phyloP scores from a whole-genome alignment of 2,113 vertebrate genomes.

The Periophthalmodon schlosseri region DNA sequence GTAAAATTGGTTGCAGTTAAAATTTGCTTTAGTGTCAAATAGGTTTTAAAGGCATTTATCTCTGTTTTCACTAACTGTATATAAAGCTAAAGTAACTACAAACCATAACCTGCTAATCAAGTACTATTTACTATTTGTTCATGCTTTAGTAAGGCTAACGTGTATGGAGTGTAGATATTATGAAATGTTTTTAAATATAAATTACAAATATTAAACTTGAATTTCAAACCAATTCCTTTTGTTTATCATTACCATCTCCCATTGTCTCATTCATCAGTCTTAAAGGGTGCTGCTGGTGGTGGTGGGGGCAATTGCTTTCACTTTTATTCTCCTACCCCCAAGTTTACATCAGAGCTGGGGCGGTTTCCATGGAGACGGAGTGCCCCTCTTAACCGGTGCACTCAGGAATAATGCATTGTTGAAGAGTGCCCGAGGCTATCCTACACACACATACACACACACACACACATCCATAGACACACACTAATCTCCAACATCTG shows the following conservation, averaged over 20 bases:
- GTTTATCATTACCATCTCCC: neutral
- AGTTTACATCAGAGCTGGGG: conserved; percentile 70
- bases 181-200: neutral
- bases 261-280: neutral
- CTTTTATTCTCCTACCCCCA: conserved; percentile 67
- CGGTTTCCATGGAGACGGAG: conserved; percentile 75
- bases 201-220: neutral
- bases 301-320: conserved; percentile 37
- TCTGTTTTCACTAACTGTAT: too few species aligned
- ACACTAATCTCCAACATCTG: conserved; percentile 78
- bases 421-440: conserved; percentile 76
- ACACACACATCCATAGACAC: conserved; percentile 56
- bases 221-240: conserved; percentile 7
- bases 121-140: too few species aligned
- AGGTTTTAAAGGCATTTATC: too few species aligned
- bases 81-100: too few species aligned
- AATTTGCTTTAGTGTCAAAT: too few species aligned
- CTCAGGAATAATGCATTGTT: conserved; percentile 82
- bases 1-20: too few species aligned
- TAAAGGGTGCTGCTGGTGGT: conserved; percentile 9
- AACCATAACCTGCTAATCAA: too few species aligned
- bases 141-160: neutral
- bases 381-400: conserved; percentile 79
- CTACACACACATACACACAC: conserved; percentile 59
- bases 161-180: neutral